These are phyloP conservation scores for Gryllus longicercus DNA, from an alignment of 2,888 invertebrate genomes.

Conservation along the genomic window DNA sequence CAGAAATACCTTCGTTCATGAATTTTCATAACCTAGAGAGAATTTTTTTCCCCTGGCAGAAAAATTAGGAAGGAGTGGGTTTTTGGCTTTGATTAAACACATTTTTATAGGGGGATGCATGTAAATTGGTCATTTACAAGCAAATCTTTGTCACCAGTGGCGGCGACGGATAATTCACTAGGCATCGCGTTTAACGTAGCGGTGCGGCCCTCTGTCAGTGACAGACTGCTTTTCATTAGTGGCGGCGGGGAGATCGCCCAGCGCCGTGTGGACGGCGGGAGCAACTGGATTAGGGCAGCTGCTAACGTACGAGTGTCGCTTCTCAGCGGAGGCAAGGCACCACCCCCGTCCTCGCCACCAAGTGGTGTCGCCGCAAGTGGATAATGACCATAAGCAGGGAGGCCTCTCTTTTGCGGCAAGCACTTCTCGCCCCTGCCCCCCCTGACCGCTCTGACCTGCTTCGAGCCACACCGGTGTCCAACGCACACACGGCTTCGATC, in stretches of 20 bases:
- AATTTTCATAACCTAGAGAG: constrained; percentile 17
- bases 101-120: background rate
- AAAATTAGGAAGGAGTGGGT: background rate
- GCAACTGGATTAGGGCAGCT: background rate
- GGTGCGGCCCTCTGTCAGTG: background rate
- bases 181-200: background rate
- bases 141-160: background rate
- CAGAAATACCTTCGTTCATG: background rate
- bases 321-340: background rate
- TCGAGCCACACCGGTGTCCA: no score
- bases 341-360: background rate
- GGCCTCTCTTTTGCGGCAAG: background rate
- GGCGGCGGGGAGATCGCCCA: background rate
- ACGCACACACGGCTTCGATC: background rate
- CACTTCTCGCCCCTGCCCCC: background rate
- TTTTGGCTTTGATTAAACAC: constrained; percentile 10
- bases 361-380: background rate
- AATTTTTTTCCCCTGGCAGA: background rate
- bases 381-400: background rate
- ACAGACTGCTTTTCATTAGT: background rate
- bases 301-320: background rate
- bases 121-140: constrained; percentile 17
- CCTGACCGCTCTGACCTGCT: background rate
- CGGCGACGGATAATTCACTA: background rate
- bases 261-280: background rate